Conservation (phyloP, 2,113 vertebrate species). For the Serinus canaria region DNA sequence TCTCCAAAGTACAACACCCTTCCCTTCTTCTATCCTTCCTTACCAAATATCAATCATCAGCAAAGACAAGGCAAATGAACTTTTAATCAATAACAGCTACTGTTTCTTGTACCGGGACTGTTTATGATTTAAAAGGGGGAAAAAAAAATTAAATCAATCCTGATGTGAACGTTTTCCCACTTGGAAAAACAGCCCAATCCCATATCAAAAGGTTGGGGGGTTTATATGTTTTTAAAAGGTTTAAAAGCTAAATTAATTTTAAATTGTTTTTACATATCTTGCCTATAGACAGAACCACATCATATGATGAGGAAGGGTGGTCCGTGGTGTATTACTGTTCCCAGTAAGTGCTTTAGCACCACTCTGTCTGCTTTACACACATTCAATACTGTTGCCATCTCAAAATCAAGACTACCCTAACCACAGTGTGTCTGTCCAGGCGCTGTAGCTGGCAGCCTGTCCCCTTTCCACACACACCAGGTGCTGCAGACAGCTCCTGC, state of each 20-base stretch:
- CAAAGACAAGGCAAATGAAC: conserved; percentile 75
- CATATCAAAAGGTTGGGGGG: conserved; percentile 51
- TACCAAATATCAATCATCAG: conserved; percentile 74
- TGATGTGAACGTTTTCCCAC: conserved; percentile 76
- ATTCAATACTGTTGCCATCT: not conserved
- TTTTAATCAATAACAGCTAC: conserved; percentile 83
- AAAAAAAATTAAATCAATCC: conserved; percentile 74
- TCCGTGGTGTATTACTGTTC: conserved; percentile 13
- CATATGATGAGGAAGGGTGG: conserved; percentile 27
- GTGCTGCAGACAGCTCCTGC: not conserved
- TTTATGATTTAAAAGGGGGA: conserved; percentile 75
- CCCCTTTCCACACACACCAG: not conserved
- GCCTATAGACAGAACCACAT: conserved; percentile 44
- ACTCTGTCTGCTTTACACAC: conserved; percentile 47
- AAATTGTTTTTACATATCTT: conserved; percentile 66
- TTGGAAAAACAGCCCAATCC: conserved; percentile 64
- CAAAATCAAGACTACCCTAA: conserved; percentile 15
- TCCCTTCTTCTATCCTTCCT: conserved; percentile 52
- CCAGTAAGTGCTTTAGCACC: conserved; percentile 38
- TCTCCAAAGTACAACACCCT: conserved; percentile 58
- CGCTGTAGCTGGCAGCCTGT: not conserved
- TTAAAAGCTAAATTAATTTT: conserved; percentile 66
- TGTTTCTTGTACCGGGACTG: conserved; percentile 77
- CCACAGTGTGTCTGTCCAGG: conserved; percentile 35
- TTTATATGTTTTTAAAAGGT: conserved; percentile 59